Base-by-base conservation (phyloP, 2,797 vertebrate species). In the Macrochelys suwanniensis region DNA sequence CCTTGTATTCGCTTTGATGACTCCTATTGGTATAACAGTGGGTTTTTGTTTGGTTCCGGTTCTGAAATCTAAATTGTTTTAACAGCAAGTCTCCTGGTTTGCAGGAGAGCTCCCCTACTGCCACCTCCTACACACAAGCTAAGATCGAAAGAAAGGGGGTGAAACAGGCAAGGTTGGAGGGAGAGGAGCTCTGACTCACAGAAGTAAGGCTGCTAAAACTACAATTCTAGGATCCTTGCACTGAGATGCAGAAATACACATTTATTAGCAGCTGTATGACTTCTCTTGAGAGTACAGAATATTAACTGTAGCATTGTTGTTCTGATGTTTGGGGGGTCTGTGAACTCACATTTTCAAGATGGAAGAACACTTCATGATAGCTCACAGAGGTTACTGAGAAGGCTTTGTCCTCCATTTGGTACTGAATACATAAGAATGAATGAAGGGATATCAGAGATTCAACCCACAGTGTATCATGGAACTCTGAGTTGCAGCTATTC, bases 381-480 rank as follows among this genome's bases (percentile, higher is more conserved):
- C 6, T 47, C 42, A 23, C 23, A 47, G 94, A 85, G 11, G 65
- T 37, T 37, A 37, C n/a, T 23, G n/a, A 37, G 28, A 37, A 21
- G 80, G 45, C 91, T 21, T 45, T 15, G 16, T 1, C 68, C 71
- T 33, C 56, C 57, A 47, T n/a, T 49, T 1, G n/a, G 74, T 37
- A 78, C 49, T 0, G 31, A 82, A 37, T 33, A 5, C n/a, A 82
- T 5, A 7, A 0, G 77, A 31, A 71, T 0, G 1, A 88, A 12
- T 0, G 3, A 51, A 59, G 80, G 91, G 87, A 91, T 87, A 82
- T 88, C 76, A 85, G 82, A 0, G 1, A 77, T 81, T 7, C 85
- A 2, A 91, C n/a, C 31, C 90, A 71, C 37, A 9, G 17, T 21
- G n/a, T 10, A 81, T 85, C 89, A 87, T 89, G 0, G n/a, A 54